These are phyloP conservation scores for Mactromeris polynyma DNA, from an alignment of 2,888 invertebrate genomes.

Conservation along the genomic window DNA sequence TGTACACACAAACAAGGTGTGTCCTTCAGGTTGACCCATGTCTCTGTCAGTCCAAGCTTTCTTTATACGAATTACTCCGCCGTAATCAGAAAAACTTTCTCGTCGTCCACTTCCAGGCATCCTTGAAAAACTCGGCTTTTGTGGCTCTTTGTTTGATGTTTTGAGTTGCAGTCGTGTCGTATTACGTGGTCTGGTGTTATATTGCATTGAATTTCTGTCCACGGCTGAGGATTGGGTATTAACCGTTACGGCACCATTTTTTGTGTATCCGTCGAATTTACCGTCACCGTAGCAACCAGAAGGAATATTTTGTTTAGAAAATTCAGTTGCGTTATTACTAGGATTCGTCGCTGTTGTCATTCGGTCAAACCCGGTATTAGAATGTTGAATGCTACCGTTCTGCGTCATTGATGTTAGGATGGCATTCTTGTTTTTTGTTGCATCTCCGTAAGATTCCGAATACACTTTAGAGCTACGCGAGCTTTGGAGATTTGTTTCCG, in stretches of 20 bases:
- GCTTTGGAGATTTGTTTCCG: not conserved
- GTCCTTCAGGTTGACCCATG: not conserved
- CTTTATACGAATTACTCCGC: slow-evolving; percentile 1
- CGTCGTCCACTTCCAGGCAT: not conserved
- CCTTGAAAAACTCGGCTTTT: not conserved
- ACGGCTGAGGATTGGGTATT: too few relatives aligned
- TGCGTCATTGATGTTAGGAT: not conserved
- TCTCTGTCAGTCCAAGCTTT: not conserved
- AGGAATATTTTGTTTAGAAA: too few relatives aligned
- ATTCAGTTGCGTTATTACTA: too few relatives aligned
- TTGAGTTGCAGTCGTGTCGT: not conserved
- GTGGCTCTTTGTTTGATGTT: not conserved
- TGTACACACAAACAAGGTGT: not conserved
- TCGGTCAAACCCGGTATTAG: not conserved
- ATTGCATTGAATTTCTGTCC: too few relatives aligned
- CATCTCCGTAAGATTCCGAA: not conserved
- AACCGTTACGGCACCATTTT: too few relatives aligned
- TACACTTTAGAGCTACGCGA: not conserved
- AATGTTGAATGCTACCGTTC: not conserved
- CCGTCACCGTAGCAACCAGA: too few relatives aligned
- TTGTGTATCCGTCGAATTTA: too few relatives aligned
- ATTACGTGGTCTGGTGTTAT: not conserved
- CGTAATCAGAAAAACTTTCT: slow-evolving; percentile 24
- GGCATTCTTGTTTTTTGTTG: not conserved
- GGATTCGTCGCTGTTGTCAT: not conserved